Evolutionary conservation across 1,140 invertebrate species (phyloP).

Genomic region (Drosophila lacteicornis): DNA sequence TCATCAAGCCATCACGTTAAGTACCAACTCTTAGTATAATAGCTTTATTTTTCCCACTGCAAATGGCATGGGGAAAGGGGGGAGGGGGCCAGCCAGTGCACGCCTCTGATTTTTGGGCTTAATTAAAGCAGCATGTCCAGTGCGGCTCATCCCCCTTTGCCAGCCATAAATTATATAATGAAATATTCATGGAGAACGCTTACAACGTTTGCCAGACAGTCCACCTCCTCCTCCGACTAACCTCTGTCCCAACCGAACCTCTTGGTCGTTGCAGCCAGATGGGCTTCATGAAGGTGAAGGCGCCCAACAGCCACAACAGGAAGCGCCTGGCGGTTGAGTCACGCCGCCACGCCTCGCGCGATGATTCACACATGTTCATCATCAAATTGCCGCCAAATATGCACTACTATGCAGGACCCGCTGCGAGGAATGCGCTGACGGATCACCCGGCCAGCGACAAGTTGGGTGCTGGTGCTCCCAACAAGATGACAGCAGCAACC

Average conservation of each 20-base stretch:
- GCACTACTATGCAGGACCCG: constrained; percentile 90
- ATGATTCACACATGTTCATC: constrained; percentile 92
- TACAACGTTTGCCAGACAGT: constrained; percentile 40
- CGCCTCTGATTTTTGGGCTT: constrained; percentile 70
- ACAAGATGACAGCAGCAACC: constrained; percentile 28
- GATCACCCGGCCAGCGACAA: constrained; percentile 38
- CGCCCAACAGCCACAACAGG: constrained; percentile 88
- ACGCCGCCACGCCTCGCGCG: constrained; percentile 87
- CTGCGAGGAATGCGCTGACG: constrained; percentile 67
- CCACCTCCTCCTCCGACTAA: constrained; percentile 1
- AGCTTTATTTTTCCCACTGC: constrained; percentile 10
- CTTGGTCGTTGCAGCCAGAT: constrained; percentile 83
- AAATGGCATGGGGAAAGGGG: not conserved
- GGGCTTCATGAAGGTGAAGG: constrained; percentile 86
- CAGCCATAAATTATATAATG: constrained; percentile 73
- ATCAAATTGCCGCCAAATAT: constrained; percentile 92
- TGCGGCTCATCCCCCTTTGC: constrained; percentile 27
- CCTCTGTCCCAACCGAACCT: constrained; percentile 12
- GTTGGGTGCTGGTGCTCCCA: constrained; percentile 13
- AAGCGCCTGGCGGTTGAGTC: constrained; percentile 91
- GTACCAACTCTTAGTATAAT: constrained; percentile 1
- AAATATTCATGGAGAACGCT: constrained; percentile 75
- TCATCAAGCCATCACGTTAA: not conserved
- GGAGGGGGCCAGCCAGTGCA: not conserved
- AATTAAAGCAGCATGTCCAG: constrained; percentile 71